Percentiles rank a stretch among this genome's conserved stretches.
Evolutionary conservation across 2,113 vertebrate species (phyloP).

Genomic region (Peucedramus taeniatus): DNA sequence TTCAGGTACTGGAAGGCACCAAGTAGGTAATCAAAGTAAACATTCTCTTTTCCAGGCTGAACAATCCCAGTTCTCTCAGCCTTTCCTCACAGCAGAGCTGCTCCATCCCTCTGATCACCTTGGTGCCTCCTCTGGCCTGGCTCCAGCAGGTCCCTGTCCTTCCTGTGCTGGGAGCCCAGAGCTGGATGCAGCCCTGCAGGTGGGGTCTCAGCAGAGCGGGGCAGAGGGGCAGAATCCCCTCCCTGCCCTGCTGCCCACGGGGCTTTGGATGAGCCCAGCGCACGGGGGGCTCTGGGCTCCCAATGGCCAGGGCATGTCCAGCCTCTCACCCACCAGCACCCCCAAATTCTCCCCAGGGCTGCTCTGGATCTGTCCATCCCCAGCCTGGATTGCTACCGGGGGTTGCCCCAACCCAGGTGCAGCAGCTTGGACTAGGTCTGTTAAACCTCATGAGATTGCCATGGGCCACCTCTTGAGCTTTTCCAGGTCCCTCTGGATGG

Average conservation of each 20-base stretch:
- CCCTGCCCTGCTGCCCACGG: background rate
- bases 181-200: background rate
- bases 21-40: fast-evolving
- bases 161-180: background rate
- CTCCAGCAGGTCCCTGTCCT: background rate
- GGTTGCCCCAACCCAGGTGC: fast-evolving
- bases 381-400: fast-evolving
- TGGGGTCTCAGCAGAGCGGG: background rate
- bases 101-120: background rate
- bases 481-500: background rate
- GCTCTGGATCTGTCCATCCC: background rate
- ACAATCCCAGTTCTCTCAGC: fast-evolving
- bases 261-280: background rate
- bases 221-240: background rate
- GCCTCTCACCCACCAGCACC: background rate
- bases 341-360: background rate
- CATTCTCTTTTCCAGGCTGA: fast-evolving
- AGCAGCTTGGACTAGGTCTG: background rate
- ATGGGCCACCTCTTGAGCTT: too few species aligned
- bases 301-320: background rate
- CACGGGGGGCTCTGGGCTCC: background rate
- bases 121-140: background rate
- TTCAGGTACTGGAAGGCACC: fast-evolving
- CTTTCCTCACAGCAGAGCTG: background rate
- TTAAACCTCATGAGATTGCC: background rate